Evolutionary conservation across 2,113 vertebrate genomes (phyloP).

Genomic region (Pseudolaguvia tuberculata): DNA sequence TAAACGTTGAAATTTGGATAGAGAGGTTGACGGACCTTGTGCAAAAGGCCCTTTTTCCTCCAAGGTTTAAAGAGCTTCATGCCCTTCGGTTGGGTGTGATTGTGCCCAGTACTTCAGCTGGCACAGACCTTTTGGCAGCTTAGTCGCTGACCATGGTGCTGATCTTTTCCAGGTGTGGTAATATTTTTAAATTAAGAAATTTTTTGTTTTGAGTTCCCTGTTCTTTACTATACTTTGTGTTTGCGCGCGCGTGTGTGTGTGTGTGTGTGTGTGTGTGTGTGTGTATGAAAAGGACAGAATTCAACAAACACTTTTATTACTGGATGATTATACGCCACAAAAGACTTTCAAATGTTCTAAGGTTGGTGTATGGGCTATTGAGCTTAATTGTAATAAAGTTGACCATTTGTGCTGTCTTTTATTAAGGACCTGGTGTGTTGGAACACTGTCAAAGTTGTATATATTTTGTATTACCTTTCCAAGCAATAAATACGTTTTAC

Average conservation of each 20-base stretch:
- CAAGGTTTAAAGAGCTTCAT: neutral
- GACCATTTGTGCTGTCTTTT: neutral
- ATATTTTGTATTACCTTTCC: neutral
- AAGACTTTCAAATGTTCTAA: too few relatives aligned
- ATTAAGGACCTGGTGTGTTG: neutral
- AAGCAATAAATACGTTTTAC: neutral
- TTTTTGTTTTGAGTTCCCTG: neutral
- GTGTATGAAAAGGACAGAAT: too few relatives aligned
- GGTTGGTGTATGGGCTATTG: neutral
- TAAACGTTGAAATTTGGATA: neutral
- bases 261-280: neutral
- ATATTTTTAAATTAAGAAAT: too few relatives aligned
- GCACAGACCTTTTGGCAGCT: neutral
- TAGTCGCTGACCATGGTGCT: slow-evolving; percentile 16
- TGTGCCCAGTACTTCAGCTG: neutral
- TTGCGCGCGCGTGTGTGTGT: too few relatives aligned
- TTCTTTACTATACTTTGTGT: too few relatives aligned
- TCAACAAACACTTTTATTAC: too few relatives aligned
- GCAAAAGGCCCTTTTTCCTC: neutral
- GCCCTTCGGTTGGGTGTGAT: neutral
- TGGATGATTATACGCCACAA: too few relatives aligned
- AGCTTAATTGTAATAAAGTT: neutral
- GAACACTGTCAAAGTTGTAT: neutral
- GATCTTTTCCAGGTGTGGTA: slow-evolving; percentile 1
- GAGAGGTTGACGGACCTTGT: neutral